phyloP scores from a whole-genome alignment of 2,888 invertebrate genomes.

The Drosophila lutescens region DNA sequence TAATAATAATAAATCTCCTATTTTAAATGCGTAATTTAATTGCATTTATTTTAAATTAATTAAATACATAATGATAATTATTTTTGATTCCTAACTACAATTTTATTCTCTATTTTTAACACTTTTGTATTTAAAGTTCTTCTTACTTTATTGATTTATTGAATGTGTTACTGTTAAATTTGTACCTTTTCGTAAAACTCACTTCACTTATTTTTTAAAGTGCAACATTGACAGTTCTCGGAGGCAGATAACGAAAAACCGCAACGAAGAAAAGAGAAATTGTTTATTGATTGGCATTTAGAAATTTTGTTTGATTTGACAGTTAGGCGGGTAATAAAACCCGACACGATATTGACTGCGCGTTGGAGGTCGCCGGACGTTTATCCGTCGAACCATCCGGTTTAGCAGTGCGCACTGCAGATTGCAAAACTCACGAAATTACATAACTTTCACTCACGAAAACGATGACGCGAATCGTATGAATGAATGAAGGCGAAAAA shows the following conservation, averaged over 20 bases:
- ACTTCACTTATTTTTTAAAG: background rate
- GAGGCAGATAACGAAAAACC: conserved; percentile 23
- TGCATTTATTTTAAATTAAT: too few species aligned
- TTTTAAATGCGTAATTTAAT: too few species aligned
- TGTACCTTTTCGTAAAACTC: too few species aligned
- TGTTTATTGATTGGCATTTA: conserved; percentile 79
- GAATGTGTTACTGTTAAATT: too few species aligned
- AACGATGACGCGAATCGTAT: conserved; percentile 42
- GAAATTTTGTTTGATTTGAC: conserved; percentile 72
- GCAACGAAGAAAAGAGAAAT: conserved; percentile 71
- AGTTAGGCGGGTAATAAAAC: conserved; percentile 47
- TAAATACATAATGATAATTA: too few species aligned
- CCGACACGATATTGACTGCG: conserved; percentile 47
- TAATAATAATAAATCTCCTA: too few species aligned
- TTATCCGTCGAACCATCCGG: conserved; percentile 68
- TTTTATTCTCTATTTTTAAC: too few species aligned
- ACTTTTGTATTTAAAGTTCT: too few species aligned
- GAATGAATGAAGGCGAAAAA: conserved; percentile 66
- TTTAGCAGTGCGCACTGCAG: conserved; percentile 44
- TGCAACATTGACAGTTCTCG: conserved; percentile 59
- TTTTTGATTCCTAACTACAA: too few species aligned
- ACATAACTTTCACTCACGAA: conserved; percentile 79
- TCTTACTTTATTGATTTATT: too few species aligned
- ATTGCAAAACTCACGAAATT: conserved; percentile 72
- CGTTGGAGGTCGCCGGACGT: conserved; percentile 23